Evolutionary conservation across 2,113 vertebrate genomes (phyloP).

Genomic region (Cryptotis parvus): DNA sequence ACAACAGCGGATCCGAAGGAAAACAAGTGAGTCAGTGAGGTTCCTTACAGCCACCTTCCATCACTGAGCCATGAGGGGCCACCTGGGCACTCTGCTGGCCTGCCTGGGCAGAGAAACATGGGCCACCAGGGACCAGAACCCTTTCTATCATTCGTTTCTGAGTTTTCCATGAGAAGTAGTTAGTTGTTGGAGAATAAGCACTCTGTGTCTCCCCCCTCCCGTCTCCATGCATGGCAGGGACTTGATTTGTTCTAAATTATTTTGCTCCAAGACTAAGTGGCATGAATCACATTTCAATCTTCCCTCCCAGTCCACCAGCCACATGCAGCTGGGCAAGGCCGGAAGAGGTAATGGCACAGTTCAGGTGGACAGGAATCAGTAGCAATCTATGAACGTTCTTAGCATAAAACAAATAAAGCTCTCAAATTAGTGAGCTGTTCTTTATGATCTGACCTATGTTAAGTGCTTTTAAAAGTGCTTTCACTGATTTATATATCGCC

Average conservation of each 20-base stretch:
- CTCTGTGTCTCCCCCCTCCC: neutral
- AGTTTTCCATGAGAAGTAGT: slow-evolving; percentile 56
- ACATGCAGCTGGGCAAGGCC: slow-evolving; percentile 47
- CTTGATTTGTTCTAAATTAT: slow-evolving; percentile 49
- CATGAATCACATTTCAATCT: slow-evolving; percentile 46
- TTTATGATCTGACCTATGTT: slow-evolving; percentile 80
- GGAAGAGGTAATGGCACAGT: slow-evolving; percentile 33
- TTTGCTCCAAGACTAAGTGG: slow-evolving; percentile 70
- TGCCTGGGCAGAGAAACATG: slow-evolving; percentile 54
- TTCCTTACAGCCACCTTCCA: slow-evolving; percentile 41
- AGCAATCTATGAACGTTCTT: slow-evolving; percentile 79
- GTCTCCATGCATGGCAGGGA: slow-evolving; percentile 47
- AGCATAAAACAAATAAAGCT: slow-evolving; percentile 80
- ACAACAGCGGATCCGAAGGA: slow-evolving; percentile 72
- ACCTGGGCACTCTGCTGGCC: slow-evolving; percentile 64
- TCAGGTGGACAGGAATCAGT: slow-evolving; percentile 73
- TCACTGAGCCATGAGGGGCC: slow-evolving; percentile 30
- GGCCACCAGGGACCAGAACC: slow-evolving; percentile 67
- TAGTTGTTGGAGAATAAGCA: slow-evolving; percentile 51
- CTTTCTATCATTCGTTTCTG: slow-evolving; percentile 69
- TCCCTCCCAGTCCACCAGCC: neutral
- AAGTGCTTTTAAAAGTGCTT: slow-evolving; percentile 81
- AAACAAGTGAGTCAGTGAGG: slow-evolving; percentile 76
- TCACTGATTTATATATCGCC: slow-evolving; percentile 84
- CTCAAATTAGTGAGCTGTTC: slow-evolving; percentile 70